These are phyloP conservation scores for Caradrina clavipalpis DNA, from an alignment of 2,888 invertebrate species.

Conservation along the genomic window DNA sequence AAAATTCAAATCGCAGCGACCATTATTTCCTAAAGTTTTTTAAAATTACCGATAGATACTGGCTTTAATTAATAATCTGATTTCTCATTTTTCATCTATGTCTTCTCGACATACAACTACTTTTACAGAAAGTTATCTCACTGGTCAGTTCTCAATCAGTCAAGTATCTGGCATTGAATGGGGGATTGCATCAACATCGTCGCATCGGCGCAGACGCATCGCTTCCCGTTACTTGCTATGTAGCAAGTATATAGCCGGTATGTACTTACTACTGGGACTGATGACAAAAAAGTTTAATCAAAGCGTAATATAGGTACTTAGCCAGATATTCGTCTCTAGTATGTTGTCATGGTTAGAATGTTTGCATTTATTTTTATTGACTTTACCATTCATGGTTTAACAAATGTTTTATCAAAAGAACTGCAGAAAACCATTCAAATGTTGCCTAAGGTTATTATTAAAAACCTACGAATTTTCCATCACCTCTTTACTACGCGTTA, in stretches of 20 bases:
- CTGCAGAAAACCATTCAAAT: neutral
- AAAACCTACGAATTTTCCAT: too few relatives aligned
- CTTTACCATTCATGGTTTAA: neutral
- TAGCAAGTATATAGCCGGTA: slow-evolving; percentile 63
- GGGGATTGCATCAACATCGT: slow-evolving; percentile 72
- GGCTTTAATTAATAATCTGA: too few relatives aligned
- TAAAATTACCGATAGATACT: too few relatives aligned
- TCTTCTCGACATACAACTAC: neutral
- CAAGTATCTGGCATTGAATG: slow-evolving; percentile 63
- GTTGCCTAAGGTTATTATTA: too few relatives aligned
- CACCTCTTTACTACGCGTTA: too few relatives aligned
- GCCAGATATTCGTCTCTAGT: neutral
- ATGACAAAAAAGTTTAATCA: slow-evolving; percentile 26
- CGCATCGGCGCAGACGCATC: slow-evolving; percentile 72
- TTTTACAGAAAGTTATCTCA: slow-evolving; percentile 43
- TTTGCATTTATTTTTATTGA: neutral
- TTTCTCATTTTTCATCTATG: neutral
- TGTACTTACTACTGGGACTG: slow-evolving; percentile 57
- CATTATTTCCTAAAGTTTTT: too few relatives aligned
- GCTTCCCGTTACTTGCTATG: slow-evolving; percentile 86
- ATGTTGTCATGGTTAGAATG: neutral
- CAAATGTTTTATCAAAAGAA: neutral
- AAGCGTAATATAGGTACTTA: neutral
- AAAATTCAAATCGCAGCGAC: too few relatives aligned
- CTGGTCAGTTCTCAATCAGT: slow-evolving; percentile 48